Evolutionary conservation across 2,888 invertebrate genomes (phyloP).

Genomic region (Trichogramma dendrolimi): DNA sequence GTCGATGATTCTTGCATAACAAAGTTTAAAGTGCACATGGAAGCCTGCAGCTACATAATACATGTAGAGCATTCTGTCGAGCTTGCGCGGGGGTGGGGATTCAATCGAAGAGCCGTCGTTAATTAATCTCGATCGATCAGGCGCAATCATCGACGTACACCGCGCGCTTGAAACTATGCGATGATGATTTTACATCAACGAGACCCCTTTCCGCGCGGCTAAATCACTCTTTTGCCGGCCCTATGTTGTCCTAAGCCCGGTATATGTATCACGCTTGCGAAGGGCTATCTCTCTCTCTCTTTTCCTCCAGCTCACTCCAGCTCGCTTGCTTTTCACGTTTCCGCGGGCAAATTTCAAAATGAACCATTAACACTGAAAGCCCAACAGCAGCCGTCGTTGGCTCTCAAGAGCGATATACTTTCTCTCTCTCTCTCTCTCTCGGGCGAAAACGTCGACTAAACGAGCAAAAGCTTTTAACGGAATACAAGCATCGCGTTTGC

Average conservation of each 20-base stretch:
- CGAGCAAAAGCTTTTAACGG: conserved; percentile 30
- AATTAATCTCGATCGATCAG: conserved; percentile 28
- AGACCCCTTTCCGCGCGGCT: not conserved
- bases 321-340: not conserved
- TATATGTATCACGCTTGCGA: conserved; percentile 16
- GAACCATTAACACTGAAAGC: conserved; percentile 30
- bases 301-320: not conserved
- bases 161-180: conserved; percentile 10
- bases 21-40: too few species aligned
- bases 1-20: too few species aligned
- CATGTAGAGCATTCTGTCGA: too few species aligned
- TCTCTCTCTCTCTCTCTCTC: conserved; percentile 6
- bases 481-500: conserved; percentile 25
- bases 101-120: conserved; percentile 22
- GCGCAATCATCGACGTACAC: conserved; percentile 18
- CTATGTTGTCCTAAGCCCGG: not conserved
- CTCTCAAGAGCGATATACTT: not conserved
- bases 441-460: conserved; percentile 21
- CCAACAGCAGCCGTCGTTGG: not conserved
- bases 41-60: too few species aligned
- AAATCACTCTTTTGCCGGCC: not conserved
- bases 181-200: not conserved
- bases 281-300: not conserved
- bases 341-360: conserved; percentile 23
- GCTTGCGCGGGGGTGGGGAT: not conserved